These are phyloP conservation scores for Bombylius major DNA, from an alignment of 2,888 invertebrate species.

Conservation along the genomic window DNA sequence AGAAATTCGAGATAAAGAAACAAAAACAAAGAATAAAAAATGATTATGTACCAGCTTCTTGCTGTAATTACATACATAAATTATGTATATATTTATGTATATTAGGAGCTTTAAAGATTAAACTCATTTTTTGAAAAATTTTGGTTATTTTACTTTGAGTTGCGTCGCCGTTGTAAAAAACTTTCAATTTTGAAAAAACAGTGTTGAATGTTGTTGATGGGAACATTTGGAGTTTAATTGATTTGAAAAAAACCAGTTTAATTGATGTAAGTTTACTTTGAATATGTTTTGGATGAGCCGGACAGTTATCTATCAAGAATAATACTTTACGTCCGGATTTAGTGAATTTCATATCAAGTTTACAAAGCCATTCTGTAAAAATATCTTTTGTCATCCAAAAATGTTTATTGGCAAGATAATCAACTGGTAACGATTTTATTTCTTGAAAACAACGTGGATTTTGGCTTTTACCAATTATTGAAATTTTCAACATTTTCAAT, in stretches of 20 bases:
- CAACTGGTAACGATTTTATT: background rate
- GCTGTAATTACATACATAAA: too few relatives aligned
- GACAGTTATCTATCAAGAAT: background rate
- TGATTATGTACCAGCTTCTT: too few relatives aligned
- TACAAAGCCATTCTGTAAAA: background rate
- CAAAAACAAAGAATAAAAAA: too few relatives aligned
- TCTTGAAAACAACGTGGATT: conserved; percentile 6
- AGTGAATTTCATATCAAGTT: background rate
- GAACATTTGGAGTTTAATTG: too few relatives aligned
- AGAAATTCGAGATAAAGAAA: too few relatives aligned
- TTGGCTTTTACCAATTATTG: conserved; percentile 2
- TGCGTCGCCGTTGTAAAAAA: too few relatives aligned
- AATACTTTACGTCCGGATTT: background rate
- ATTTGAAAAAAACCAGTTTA: background rate
- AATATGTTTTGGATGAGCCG: background rate
- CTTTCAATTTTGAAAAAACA: too few relatives aligned
- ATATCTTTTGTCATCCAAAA: conserved; percentile 3
- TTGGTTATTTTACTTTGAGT: too few relatives aligned
- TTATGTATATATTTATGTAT: too few relatives aligned
- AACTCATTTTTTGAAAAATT: too few relatives aligned
- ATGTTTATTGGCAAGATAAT: background rate
- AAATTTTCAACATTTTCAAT: conserved; percentile 10
- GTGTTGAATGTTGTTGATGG: too few relatives aligned
- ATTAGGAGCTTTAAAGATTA: too few relatives aligned
- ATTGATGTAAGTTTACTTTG: background rate